Percentiles rank a stretch among this genome's conserved stretches.
Conservation (phyloP, 2,797 vertebrate species). For the Sebastes taczanowskii region DNA sequence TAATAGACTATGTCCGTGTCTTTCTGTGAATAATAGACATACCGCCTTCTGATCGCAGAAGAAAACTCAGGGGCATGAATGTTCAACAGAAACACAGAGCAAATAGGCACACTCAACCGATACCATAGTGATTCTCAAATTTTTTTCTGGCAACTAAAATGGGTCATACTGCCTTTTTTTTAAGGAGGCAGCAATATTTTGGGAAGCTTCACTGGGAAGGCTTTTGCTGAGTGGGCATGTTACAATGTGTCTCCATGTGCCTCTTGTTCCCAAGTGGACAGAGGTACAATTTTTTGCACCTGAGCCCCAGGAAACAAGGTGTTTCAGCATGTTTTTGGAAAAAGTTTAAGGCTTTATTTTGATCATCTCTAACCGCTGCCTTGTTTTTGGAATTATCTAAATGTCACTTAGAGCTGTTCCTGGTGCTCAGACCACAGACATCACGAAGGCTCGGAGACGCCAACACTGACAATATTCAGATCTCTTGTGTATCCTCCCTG, state of each 20-base stretch:
- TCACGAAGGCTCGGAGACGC: neutral
- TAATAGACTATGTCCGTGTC: neutral
- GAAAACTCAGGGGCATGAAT: neutral
- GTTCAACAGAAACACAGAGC: neutral
- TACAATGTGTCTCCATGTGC: slow-evolving; percentile 19
- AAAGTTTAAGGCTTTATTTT: slow-evolving; percentile 1
- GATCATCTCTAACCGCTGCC: neutral
- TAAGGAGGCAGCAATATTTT: slow-evolving; percentile 12
- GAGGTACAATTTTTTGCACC: slow-evolving; percentile 18
- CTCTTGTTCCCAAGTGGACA: slow-evolving; percentile 19
- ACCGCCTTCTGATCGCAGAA: neutral
- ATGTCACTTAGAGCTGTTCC: neutral
- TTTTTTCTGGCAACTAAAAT: slow-evolving; percentile 32
- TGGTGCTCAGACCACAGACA: neutral
- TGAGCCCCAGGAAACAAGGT: slow-evolving; percentile 12
- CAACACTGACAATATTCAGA: neutral
- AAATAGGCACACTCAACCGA: neutral
- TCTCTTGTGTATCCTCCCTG: neutral
- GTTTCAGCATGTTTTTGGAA: neutral
- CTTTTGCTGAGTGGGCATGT: slow-evolving; percentile 47
- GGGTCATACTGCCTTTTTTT: slow-evolving; percentile 11
- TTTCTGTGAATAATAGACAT: neutral
- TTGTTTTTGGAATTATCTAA: neutral
- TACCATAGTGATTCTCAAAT: neutral
- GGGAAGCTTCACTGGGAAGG: slow-evolving; percentile 2